phyloP scores from a whole-genome alignment of 2,888 invertebrate species.

The Pterostichus madidus region DNA sequence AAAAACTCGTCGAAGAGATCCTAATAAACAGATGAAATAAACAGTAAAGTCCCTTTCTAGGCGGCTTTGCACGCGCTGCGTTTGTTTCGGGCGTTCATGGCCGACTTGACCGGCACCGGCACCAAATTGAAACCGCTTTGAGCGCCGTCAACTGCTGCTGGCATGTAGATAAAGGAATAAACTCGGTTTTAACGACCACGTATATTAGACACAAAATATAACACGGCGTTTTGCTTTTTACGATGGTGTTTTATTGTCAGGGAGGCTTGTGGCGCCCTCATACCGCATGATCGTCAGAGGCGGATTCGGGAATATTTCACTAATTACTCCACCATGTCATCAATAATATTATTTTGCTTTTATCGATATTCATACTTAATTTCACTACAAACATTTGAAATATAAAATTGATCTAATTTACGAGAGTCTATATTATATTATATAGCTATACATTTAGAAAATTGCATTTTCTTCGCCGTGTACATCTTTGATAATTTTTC shows the following conservation, averaged over 20 bases:
- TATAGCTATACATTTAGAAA: too few relatives aligned
- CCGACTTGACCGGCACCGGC: conserved; percentile 54
- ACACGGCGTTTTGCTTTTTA: conserved; percentile 71
- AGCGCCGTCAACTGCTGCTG: conserved; percentile 72
- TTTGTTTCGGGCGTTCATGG: conserved; percentile 28
- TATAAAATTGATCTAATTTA: too few relatives aligned
- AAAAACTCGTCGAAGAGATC: conserved; percentile 3
- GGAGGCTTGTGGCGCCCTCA: conserved; percentile 69
- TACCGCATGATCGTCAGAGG: conserved; percentile 60
- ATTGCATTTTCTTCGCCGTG: too few relatives aligned
- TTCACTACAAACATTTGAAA: too few relatives aligned
- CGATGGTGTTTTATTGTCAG: conserved; percentile 69
- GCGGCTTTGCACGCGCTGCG: conserved; percentile 20
- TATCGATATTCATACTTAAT: too few relatives aligned
- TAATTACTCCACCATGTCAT: neutral
- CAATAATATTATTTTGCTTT: neutral
- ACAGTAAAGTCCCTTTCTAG: conserved; percentile 19
- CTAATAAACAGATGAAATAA: conserved; percentile 35
- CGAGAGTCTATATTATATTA: too few relatives aligned
- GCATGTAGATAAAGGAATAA: conserved; percentile 75
- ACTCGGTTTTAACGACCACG: conserved; percentile 73
- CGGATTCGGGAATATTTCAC: conserved; percentile 28
- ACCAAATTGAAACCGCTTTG: conserved; percentile 69
- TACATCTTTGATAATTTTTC: too few relatives aligned
- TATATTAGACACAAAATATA: conserved; percentile 75